Evolutionary conservation across 2,888 invertebrate genomes (phyloP), one percentile per base, ranked within the genome.

Genomic region (Leptodirus hochenwartii): DNA sequence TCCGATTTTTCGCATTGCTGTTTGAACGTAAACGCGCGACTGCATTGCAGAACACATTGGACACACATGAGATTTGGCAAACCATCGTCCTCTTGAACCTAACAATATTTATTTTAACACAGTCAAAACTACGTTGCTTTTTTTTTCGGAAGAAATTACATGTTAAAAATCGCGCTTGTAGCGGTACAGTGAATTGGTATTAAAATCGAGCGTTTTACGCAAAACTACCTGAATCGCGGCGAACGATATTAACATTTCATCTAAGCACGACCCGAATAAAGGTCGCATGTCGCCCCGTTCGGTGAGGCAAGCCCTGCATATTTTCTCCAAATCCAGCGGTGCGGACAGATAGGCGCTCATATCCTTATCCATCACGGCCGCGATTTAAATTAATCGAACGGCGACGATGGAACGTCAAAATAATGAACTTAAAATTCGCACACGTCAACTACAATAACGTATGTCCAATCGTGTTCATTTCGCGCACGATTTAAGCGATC

Each of bases 1-100:
- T 60, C 58, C 1, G 60, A 58, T 40, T 54, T 56, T 45, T 58
- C 58, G 38, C 60, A 60, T 39, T 54, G 50, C 38, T 59, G 55
- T 41, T 59, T 60, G 38, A 62, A 62, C 14, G 60, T 56, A 38
- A 59, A 61, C 2, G 60, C 58, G 34, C 59, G 45, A 39, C 61
- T 61, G 34, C 61, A 56, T 41, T 61, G 59, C 5, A 60, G 40
- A 17, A 60, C 56, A 40, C 62, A 62, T 40, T 61, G 61, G n/a
- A 60, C 55, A 37, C 62, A 62, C 49, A 62, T 53, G 8, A 54
- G 46, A 37, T 53, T 48, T 10, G 62, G 61, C 29, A 59, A 47
- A 12, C 59, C 61, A 47, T 62, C 62, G 25, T 50, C 54, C 46
- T 53, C 46, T 30, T 49, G 38, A 6, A 61, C 52, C 61, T 60